Evolutionary conservation across 1,140 invertebrate genomes (phyloP), one percentile per base, ranked within the genome.

Genomic region (Manduca sexta): DNA sequence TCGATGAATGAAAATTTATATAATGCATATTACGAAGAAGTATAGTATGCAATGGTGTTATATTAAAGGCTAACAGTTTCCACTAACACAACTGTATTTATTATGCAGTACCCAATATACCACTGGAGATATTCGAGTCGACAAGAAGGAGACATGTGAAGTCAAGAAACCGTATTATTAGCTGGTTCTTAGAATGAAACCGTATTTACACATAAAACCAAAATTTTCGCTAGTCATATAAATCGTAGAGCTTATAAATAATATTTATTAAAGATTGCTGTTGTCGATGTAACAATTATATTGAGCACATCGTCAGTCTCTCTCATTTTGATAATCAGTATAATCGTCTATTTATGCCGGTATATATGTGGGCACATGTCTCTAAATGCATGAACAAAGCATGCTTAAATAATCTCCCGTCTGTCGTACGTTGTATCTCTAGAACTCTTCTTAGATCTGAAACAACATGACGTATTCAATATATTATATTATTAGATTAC

Each of bases 81-180:
- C 69, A 83, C 79, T 84, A 84, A 84, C 81, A 76, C 63, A 68
- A 65, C 65, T 79, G 80, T 80, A 76, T 80, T 85, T 82, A 79
- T 83, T 79, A 79, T 73, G 61, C 82, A 87, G 86, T 87, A 86
- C 86, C 84, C 79, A 87, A 87, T 87, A 87, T 87, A 64, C 86
- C 86, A 57, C 82, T 87, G 86, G 86, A 86, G 80, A 74, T 86
- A 79, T 79, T 86, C 80, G 83, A 87, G 84, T 86, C 86, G 43
- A 82, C 83, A 70, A 69, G 84, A 71, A 84, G 84, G 69, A 81
- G 80, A 72, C 84, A 87, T 63, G 81, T 73, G 60, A 87, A 87
- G 66, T 86, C 86, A 79, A 86, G 86, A 75, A 82, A 86, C 68
- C 81, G 81, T 74, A 86, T 87, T 56, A 86, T 87, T 72, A 87